Percentiles rank a stretch among this genome's conserved stretches.
These are phyloP conservation scores for Epiblema foenella DNA, from an alignment of 2,888 invertebrate species.

Conservation along the genomic window DNA sequence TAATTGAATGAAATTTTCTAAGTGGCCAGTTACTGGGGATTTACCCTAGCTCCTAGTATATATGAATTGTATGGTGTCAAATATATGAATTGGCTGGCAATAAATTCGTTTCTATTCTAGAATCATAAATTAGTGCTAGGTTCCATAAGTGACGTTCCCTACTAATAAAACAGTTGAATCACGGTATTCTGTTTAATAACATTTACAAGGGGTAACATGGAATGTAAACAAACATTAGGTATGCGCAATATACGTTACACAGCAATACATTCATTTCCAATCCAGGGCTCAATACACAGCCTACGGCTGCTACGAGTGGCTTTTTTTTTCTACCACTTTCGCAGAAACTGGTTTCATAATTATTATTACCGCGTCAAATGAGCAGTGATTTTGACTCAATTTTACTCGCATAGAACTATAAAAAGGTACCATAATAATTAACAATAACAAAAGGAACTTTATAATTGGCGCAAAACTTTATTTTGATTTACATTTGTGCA, in stretches of 20 bases:
- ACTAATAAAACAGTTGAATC: slow-evolving; percentile 17
- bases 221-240: slow-evolving; percentile 33
- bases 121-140: too few relatives aligned
- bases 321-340: background rate
- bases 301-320: too few relatives aligned
- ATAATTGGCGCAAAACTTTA: background rate
- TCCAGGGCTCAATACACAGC: background rate
- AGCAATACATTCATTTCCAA: slow-evolving; percentile 9
- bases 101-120: too few relatives aligned
- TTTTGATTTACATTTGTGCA: background rate
- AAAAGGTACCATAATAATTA: background rate
- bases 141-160: too few relatives aligned
- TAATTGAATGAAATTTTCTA: too few relatives aligned
- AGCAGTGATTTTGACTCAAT: background rate
- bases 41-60: too few relatives aligned
- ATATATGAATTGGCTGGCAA: too few relatives aligned
- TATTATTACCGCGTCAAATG: background rate
- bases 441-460: background rate
- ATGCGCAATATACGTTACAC: slow-evolving; percentile 13
- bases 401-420: background rate
- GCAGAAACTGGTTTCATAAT: background rate
- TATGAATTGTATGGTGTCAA: too few relatives aligned
- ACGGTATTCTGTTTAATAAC: slow-evolving; percentile 31
- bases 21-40: too few relatives aligned
- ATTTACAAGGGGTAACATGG: slow-evolving; percentile 28